These are phyloP conservation scores for Drosophila grimshawi DNA, from an alignment of 1,140 invertebrate species.

Conservation along the genomic window DNA sequence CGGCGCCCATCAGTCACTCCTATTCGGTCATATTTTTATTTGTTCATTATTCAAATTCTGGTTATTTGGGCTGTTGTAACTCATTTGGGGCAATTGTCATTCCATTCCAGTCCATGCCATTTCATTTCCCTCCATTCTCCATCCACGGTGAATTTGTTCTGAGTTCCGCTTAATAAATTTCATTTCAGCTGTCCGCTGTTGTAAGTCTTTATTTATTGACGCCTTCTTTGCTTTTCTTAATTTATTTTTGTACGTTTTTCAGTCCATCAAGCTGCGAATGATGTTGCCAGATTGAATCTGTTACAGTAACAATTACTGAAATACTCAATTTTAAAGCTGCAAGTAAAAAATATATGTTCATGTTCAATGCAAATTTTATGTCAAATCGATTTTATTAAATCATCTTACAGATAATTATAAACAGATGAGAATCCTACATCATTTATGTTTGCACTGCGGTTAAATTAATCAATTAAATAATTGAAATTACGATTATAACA, in stretches of 20 bases:
- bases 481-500: no score
- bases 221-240: slow-evolving; percentile 19
- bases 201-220: slow-evolving; percentile 28
- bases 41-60: slow-evolving; percentile 44
- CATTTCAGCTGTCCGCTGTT: slow-evolving; percentile 4
- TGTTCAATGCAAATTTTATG: no score
- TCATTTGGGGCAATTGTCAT: slow-evolving; percentile 37
- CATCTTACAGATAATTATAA: no score
- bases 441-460: no score
- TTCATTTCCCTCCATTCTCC: slow-evolving; percentile 10
- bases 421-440: neutral
- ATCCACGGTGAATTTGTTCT: slow-evolving; percentile 6
- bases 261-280: slow-evolving; percentile 5
- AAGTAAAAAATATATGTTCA: no score
- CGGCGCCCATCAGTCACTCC: slow-evolving; percentile 11
- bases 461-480: no score
- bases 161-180: slow-evolving; percentile 37
- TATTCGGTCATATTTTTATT: slow-evolving; percentile 37
- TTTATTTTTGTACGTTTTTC: slow-evolving; percentile 26
- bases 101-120: slow-evolving; percentile 9
- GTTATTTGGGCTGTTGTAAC: slow-evolving; percentile 18
- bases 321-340: neutral
- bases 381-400: no score
- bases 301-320: neutral
- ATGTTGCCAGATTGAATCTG: neutral